Evolutionary conservation across 2,113 vertebrate genomes (phyloP).

Genomic region (Odontophorus gujanensis): DNA sequence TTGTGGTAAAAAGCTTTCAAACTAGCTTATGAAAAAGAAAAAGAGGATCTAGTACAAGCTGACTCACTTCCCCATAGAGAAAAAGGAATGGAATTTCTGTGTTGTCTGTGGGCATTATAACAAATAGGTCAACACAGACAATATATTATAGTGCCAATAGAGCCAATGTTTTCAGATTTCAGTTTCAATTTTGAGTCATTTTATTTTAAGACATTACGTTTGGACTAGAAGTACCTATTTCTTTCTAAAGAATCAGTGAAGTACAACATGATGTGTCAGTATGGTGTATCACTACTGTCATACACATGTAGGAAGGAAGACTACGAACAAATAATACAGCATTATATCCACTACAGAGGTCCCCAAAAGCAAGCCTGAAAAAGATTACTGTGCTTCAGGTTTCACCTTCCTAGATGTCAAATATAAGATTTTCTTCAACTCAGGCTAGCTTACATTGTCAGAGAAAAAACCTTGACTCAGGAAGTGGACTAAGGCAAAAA

Average conservation of each 20-base stretch:
- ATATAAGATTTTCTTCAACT: not conserved
- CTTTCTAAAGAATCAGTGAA: not conserved
- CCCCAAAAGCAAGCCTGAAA: not conserved
- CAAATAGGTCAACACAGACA: constrained; percentile 31
- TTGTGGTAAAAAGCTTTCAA: constrained; percentile 54
- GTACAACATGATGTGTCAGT: not conserved
- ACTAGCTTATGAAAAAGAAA: constrained; percentile 65
- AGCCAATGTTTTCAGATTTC: not conserved
- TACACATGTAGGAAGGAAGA: not conserved
- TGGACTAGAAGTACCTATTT: not conserved
- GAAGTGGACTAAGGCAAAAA: not conserved
- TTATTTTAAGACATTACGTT: not conserved
- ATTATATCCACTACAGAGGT: not conserved
- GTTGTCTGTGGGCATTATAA: not conserved
- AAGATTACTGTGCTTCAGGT: not conserved
- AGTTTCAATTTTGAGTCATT: not conserved
- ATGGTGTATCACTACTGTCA: not conserved
- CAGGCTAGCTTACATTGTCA: not conserved
- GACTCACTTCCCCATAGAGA: constrained; percentile 35
- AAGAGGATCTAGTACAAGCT: constrained; percentile 69
- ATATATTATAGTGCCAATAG: not conserved
- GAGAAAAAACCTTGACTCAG: not conserved
- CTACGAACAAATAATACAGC: not conserved
- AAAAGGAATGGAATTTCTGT: constrained; percentile 16
- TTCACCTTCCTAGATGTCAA: not conserved